Base-by-base conservation (phyloP, 2,888 invertebrate species). In the Plagodis dolabraria region DNA sequence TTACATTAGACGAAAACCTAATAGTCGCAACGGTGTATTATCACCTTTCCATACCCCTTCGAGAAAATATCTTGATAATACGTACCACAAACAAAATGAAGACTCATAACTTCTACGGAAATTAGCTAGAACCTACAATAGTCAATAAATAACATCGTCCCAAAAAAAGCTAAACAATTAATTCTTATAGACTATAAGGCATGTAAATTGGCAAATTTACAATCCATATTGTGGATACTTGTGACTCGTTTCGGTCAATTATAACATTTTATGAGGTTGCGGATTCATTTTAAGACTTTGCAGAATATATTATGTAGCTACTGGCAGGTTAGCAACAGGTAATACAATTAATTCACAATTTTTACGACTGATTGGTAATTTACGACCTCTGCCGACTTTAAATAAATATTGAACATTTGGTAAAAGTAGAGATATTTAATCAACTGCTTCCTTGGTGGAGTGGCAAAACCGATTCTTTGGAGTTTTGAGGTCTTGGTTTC, bases 191-290 rank as follows among this genome's bases (percentile, higher is more conserved):
- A 76, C 69, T 61, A 79, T 83, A 85, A 82, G 70, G 78, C 70
- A 87, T 89, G 87, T 76, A 85, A 90, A 89, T 89, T 82, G 76
- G 72, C 78, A 81, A 80, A 86, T 89, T 87, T 83, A 87, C 77
- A 88, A 89, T 84, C 85, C 80, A 82, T 83, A 82, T 80, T 74
- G 69, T 67, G 67, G 70, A 60, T 55, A 51, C 47, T 46, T 51
- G 60, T 12, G 50, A 40, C 74, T 75, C 75, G 79, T 82, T 83
- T 78, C 67, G 75, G 71, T 80, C 77, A 80, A 84, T 85, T 82
- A 83, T 83, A 75, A 74, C 70, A 69, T 79, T 85, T 87, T 86
- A 88, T 81, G 76, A 73, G 74, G 78, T 79, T 79, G 77, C 73
- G 68, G 69, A 71, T 66, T 47, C 55, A 61, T 57, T 57, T 60